Conservation (phyloP, 2,797 vertebrate species). For the Clarias laeviceps region DNA sequence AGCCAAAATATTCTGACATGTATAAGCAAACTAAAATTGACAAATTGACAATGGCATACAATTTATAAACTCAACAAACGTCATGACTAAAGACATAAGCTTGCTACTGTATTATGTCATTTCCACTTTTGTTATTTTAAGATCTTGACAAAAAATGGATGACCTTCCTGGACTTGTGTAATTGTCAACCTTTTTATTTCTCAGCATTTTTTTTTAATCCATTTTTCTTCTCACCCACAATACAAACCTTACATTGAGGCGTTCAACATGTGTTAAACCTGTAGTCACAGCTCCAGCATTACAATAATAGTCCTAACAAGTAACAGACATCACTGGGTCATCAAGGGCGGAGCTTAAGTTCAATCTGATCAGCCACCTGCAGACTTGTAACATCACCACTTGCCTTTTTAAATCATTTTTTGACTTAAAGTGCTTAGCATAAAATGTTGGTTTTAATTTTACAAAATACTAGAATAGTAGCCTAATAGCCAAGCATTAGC, state of each 20-base stretch:
- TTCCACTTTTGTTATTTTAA: background rate
- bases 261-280: background rate
- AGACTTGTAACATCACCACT: constrained; percentile 5
- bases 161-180: constrained; percentile 12
- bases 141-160: background rate
- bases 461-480: background rate
- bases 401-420: background rate
- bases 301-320: background rate
- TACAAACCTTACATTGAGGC: background rate
- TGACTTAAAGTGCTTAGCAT: background rate
- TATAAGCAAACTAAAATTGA: background rate
- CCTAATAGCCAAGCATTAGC: background rate
- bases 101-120: no score
- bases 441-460: background rate
- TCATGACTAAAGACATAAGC: background rate
- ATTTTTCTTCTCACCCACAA: background rate
- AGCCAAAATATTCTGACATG: background rate
- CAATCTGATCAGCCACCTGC: constrained; percentile 13
- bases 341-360: background rate
- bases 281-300: background rate
- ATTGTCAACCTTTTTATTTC: background rate
- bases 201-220: background rate
- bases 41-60: background rate
- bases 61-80: background rate
- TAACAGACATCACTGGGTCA: background rate